Percentiles rank a stretch among this genome's conserved stretches.
phyloP scores from a whole-genome alignment of 2,888 invertebrate species.

The Dasypolia templi region DNA sequence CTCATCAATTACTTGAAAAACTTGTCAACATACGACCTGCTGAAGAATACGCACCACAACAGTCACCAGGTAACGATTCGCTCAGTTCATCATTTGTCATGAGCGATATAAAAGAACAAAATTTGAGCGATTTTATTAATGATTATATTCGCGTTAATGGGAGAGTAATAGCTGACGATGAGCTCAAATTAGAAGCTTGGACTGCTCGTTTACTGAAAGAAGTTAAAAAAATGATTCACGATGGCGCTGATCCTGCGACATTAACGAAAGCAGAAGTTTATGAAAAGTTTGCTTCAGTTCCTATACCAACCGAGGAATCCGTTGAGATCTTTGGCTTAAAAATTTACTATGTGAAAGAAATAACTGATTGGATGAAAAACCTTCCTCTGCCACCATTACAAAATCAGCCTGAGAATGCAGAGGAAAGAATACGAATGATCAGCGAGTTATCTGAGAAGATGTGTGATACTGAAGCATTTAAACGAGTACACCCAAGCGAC shows the following conservation, averaged over 20 bases:
- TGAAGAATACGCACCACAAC: background rate
- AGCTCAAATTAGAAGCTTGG: slow-evolving; percentile 77
- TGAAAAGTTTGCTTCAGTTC: slow-evolving; percentile 66
- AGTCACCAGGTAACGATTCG: slow-evolving; percentile 20
- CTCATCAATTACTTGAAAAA: slow-evolving; percentile 68
- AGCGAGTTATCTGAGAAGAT: slow-evolving; percentile 76
- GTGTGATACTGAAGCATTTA: slow-evolving; percentile 63
- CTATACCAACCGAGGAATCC: slow-evolving; percentile 70
- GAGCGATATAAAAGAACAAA: slow-evolving; percentile 65
- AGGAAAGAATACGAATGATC: slow-evolving; percentile 70
- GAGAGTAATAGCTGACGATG: slow-evolving; percentile 75
- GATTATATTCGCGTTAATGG: slow-evolving; percentile 74
- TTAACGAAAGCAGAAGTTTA: slow-evolving; percentile 70
- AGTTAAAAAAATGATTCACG: slow-evolving; percentile 71
- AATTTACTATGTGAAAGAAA: slow-evolving; percentile 77
- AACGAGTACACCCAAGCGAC: slow-evolving; percentile 56
- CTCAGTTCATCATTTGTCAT: slow-evolving; percentile 28
- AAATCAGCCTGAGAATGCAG: slow-evolving; percentile 58
- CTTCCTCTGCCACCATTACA: slow-evolving; percentile 72
- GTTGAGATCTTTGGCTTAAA: slow-evolving; percentile 71
- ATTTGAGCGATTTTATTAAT: slow-evolving; percentile 76
- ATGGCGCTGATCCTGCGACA: slow-evolving; percentile 60
- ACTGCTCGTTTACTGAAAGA: slow-evolving; percentile 74
- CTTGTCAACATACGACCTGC: slow-evolving; percentile 55
- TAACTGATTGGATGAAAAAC: slow-evolving; percentile 80